A percentile compares a stretch with the other conserved stretches of the same genome.
Conservation (phyloP, 2,888 invertebrate genomes). For the Melieria omissa region DNA sequence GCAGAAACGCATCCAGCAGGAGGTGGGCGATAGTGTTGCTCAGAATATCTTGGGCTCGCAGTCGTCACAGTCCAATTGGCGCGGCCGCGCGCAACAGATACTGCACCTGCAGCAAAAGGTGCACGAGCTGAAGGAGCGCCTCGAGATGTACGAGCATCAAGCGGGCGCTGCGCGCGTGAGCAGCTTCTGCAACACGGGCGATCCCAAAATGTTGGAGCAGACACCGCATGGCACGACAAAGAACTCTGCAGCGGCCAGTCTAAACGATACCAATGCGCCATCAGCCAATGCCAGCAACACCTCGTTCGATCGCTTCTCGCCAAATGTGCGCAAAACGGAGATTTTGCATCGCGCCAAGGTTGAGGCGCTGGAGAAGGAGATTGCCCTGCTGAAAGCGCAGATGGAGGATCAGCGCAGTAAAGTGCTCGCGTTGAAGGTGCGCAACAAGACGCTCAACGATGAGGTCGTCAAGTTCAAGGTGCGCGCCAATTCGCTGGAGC, state of each 20-base stretch:
- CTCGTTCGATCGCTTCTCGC: constrained; percentile 53
- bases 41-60: constrained; percentile 72
- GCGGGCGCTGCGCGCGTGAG: constrained; percentile 32
- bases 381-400: constrained; percentile 69
- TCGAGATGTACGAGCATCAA: constrained; percentile 56
- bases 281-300: constrained; percentile 19
- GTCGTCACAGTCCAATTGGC: constrained; percentile 73
- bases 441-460: constrained; percentile 76
- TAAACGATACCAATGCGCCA: neutral
- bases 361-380: constrained; percentile 72
- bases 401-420: constrained; percentile 73
- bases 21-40: constrained; percentile 78
- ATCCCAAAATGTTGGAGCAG: neutral
- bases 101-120: constrained; percentile 76
- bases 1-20: constrained; percentile 79
- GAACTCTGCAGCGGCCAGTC: neutral
- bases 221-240: neutral
- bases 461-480: constrained; percentile 72
- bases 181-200: constrained; percentile 31
- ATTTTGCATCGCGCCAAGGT: constrained; percentile 69
- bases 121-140: constrained; percentile 74
- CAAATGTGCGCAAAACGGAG: constrained; percentile 70
- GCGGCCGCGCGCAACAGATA: constrained; percentile 83
- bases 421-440: constrained; percentile 74
- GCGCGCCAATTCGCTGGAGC: constrained; percentile 72